Evolutionary conservation across 30 jellyfish, hydroid and myxozoan species (phyloP).

Genomic region (Calvadosia cruxmelitensis): DNA sequence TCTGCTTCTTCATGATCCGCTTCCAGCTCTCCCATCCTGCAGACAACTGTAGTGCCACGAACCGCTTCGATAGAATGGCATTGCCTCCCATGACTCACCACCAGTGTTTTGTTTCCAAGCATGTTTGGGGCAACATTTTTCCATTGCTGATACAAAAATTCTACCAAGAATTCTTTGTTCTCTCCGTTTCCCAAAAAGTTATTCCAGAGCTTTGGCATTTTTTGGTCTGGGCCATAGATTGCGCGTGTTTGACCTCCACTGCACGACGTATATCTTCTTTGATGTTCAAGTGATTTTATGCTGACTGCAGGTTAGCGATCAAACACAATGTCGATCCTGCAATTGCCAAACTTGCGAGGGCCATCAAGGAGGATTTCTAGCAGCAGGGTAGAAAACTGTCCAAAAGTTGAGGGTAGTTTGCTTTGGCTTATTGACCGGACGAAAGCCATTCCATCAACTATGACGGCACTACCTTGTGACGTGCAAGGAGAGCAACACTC

Average conservation of each 20-base stretch:
- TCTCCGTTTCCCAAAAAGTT: slow-evolving; percentile 18
- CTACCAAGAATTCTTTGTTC: slow-evolving; percentile 19
- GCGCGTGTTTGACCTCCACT: slow-evolving; percentile 11
- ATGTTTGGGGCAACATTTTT: too few species aligned
- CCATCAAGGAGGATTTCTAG: slow-evolving; percentile 2
- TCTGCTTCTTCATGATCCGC: too few species aligned
- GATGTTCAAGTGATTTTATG: slow-evolving; percentile 22
- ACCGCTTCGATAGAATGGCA: too few species aligned
- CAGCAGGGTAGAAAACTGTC: slow-evolving; percentile 15
- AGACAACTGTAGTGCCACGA: too few species aligned
- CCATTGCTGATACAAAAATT: slow-evolving; percentile 13
- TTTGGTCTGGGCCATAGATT: slow-evolving; percentile 12
- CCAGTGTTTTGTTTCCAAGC: too few species aligned
- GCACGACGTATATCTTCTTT: slow-evolving; percentile 9
- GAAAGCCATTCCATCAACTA: slow-evolving; percentile 37
- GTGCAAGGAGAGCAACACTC: too few species aligned
- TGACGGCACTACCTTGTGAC: slow-evolving; percentile 7
- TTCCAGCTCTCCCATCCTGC: too few species aligned
- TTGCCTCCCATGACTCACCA: too few species aligned
- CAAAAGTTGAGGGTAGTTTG: slow-evolving; percentile 22
- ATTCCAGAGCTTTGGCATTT: slow-evolving; percentile 17
- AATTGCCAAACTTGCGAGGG: background rate
- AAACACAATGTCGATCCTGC: slow-evolving; percentile 24
- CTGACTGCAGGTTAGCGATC: slow-evolving; percentile 38
- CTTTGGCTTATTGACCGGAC: slow-evolving; percentile 18